Conservation (phyloP, 1,140 invertebrate species). For the Tetramorium alpestre region DNA sequence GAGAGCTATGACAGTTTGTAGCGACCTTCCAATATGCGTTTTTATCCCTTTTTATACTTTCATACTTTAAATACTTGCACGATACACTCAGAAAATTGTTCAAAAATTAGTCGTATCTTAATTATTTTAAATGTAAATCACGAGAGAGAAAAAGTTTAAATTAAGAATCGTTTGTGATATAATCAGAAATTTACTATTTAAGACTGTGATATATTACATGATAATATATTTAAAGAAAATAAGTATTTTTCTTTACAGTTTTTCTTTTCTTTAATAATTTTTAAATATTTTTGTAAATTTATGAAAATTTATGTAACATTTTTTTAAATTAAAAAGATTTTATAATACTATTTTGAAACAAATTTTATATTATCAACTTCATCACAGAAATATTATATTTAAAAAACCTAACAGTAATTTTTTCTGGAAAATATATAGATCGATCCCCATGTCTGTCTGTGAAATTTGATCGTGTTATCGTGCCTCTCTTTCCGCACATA, state of each 20-base stretch:
- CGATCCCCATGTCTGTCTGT: not conserved
- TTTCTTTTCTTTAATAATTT: not conserved
- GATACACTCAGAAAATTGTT: slow-evolving; percentile 4
- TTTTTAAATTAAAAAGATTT: not conserved
- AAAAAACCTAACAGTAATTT: not conserved
- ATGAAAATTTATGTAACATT: not conserved
- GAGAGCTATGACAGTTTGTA: slow-evolving; percentile 65
- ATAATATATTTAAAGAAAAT: not conserved
- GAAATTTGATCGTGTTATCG: slow-evolving; percentile 12
- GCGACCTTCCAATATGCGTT: slow-evolving; percentile 16
- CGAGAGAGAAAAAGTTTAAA: not conserved
- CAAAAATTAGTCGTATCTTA: not conserved
- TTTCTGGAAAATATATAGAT: slow-evolving; percentile 1
- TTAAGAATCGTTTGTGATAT: not conserved
- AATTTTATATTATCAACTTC: not conserved
- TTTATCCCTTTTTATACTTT: slow-evolving; percentile 20
- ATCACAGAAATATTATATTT: not conserved
- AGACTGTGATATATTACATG: not conserved
- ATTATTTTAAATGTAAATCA: not conserved
- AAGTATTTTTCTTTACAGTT: not conserved
- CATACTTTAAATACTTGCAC: not conserved
- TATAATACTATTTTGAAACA: not conserved
- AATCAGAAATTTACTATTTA: slow-evolving; percentile 6
- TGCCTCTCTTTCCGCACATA: slow-evolving; percentile 72
- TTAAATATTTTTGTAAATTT: not conserved